Base-by-base conservation (phyloP, 2,797 vertebrate species). In the Perodicticus potto region DNA sequence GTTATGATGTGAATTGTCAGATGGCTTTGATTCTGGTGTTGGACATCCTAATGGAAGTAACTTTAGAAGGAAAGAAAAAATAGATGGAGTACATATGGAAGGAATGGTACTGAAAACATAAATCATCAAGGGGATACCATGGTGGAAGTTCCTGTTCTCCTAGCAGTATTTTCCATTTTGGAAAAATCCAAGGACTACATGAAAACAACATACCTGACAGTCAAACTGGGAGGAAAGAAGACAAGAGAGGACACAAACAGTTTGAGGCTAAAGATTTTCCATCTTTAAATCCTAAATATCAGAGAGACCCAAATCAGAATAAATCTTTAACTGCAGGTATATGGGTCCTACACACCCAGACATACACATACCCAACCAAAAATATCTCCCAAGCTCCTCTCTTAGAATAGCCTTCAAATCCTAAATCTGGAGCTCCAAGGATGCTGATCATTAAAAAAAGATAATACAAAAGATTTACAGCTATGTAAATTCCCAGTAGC, bases 261-360 rank as follows among this genome's bases (percentile, higher is more conserved):
- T 49, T 49, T 14, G 49, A 49, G 49, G 49, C 49, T 49, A 49
- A 49, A 49, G 13, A 14, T 49, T 99, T 99, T 98, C 99, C 98
- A 1, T 99, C 98, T 94, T 96, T 99, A 97, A 99, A 99, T 91
- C 99, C 98, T 89, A 97, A 98, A 70, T 97, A 98, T 95, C 98
- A 98, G 84, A 98, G 97, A 88, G 98, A 98, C 94, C 87, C 97
- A 97, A 98, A 98, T 93, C 98, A 98, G 97, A 98, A 97, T 94
- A 98, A 98, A 97, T 98, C 98, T 90, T 97, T 97, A 96, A 95
- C 98, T 97, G 97, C 98, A n/a, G 98, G 98, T 96, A 98, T 49
- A 49, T 49, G 49, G 14, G 49, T 13, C 49, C 49, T 49, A 49
- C 49, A 49, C 49, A 16, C 49, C 14, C 49, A 49, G 49, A 49